Base-by-base conservation (phyloP, 1,140 invertebrate species). In the Glomeris maerens region DNA sequence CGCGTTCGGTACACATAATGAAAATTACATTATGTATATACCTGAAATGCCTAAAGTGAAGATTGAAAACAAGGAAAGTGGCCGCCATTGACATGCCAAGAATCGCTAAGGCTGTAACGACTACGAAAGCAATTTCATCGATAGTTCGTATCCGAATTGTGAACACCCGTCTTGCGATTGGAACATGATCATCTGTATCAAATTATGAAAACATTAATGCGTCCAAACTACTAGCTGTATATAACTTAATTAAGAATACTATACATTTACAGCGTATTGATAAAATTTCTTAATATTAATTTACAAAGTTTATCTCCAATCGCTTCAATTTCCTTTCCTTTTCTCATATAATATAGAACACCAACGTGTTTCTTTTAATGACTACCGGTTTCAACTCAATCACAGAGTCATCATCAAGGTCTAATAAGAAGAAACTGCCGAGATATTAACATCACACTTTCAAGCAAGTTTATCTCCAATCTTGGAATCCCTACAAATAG, bases 1-100 rank as follows among this genome's bases (percentile, higher is more conserved):
- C n/a, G n/a, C n/a, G n/a, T n/a, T n/a, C n/a, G n/a, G n/a, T n/a
- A n/a, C n/a, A n/a, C n/a, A 10, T 36, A 17, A 48, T 2, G 22
- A 2, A 21, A 13, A 7, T 23, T 42, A 21, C 48, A 67, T 75
- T 70, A n/a, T n/a, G n/a, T n/a, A n/a, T n/a, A n/a, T 74, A 89
- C 83, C 87, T 89, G 61, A 84, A 74, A 60, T 81, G 80, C 49
- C 86, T 74, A 66, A 88, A 87, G 67, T 85, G 82, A 44, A 91
- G 71, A 68, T 91, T 93, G 64, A 91, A 90, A 28, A 76, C 77
- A 21, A 93, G 69, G 62, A 90, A 91, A 2, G 76, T 73, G 3
- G 84, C 63, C 3, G 86, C 81, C 22, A 87, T 60, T 0, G 78
- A 68, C n/a, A 91, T 81, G 1, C 87, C 87, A 45, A 83, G 66